These are phyloP conservation scores for Morinoia aosen DNA, from an alignment of 2,888 invertebrate species.

Conservation along the genomic window DNA sequence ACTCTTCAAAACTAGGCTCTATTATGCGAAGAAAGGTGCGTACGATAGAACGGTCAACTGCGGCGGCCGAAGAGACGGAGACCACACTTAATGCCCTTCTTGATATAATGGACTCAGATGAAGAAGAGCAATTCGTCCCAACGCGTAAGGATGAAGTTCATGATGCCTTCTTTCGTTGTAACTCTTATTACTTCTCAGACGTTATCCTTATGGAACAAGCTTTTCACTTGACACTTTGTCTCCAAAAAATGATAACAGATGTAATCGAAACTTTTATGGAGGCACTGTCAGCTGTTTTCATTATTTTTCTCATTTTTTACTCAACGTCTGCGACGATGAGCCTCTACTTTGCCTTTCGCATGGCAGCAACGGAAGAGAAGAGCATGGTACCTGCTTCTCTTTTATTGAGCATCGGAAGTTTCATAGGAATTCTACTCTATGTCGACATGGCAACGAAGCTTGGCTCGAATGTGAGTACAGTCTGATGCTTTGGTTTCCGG, in stretches of 20 bases:
- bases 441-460: background rate
- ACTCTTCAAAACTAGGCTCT: background rate
- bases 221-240: background rate
- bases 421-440: background rate
- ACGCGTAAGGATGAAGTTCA: background rate
- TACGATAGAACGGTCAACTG: background rate
- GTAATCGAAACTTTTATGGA: background rate
- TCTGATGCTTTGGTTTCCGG: too few relatives aligned
- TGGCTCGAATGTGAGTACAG: background rate
- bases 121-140: background rate
- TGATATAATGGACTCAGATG: background rate
- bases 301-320: background rate
- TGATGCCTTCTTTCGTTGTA: background rate
- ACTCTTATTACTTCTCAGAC: background rate
- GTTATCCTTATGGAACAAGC: background rate
- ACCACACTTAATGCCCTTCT: background rate
- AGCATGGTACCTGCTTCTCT: background rate
- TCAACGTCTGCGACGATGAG: background rate
- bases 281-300: background rate
- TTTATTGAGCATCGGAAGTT: background rate
- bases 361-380: background rate
- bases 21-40: background rate
- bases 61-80: background rate
- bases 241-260: conserved; percentile 1
- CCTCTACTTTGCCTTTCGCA: background rate